These are phyloP conservation scores for Corythornis cristatus DNA, from an alignment of 2,113 vertebrate genomes.

Conservation along the genomic window DNA sequence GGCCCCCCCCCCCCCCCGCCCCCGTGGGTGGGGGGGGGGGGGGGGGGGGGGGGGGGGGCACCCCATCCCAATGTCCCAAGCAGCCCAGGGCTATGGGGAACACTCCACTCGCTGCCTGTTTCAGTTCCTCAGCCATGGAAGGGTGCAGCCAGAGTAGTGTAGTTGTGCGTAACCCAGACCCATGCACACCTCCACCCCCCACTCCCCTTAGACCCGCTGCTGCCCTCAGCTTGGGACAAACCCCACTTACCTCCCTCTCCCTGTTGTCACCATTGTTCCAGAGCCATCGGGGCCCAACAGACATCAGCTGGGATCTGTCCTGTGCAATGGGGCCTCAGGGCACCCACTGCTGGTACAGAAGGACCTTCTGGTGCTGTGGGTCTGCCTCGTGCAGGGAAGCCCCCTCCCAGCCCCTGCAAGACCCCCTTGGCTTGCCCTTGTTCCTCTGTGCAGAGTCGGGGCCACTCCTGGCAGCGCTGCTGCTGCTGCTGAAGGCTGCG, in stretches of 20 bases:
- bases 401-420: accelerated
- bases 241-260: neutral
- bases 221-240: accelerated
- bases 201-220: neutral
- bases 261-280: accelerated
- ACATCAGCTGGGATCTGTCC: neutral
- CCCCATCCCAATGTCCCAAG: accelerated
- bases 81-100: neutral
- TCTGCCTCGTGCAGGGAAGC: neutral
- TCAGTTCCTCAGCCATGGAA: neutral
- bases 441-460: no score
- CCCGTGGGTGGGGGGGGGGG: no score
- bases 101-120: neutral
- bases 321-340: accelerated
- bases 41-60: neutral
- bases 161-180: neutral
- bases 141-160: neutral
- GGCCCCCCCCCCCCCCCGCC: no score
- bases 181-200: no score
- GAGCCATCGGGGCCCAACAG: neutral
- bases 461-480: neutral
- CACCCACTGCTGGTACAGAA: neutral
- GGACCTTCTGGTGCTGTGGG: no score
- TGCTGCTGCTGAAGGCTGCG: accelerated
- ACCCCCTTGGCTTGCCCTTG: accelerated